These are phyloP conservation scores for Aethes cnicana DNA, from an alignment of 2,888 invertebrate genomes.

Conservation along the genomic window DNA sequence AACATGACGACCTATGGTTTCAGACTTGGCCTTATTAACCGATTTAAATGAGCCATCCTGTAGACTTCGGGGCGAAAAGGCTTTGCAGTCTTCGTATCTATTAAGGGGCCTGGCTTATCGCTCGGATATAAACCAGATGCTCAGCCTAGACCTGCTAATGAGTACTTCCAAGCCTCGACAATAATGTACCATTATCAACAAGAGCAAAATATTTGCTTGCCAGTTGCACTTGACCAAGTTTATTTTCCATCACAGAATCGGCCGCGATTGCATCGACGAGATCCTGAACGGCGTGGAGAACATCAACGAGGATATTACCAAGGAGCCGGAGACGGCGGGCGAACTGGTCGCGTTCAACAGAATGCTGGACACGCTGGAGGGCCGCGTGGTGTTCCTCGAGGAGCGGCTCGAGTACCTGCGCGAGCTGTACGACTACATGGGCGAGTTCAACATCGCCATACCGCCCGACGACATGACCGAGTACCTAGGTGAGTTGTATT, in stretches of 20 bases:
- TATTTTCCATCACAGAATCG: slow-evolving; percentile 76
- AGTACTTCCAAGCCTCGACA: too few relatives aligned
- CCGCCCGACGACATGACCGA: slow-evolving; percentile 87
- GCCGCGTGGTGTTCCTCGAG: slow-evolving; percentile 87
- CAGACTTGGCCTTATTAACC: too few relatives aligned
- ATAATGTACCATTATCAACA: too few relatives aligned
- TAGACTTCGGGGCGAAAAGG: too few relatives aligned
- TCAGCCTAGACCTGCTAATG: too few relatives aligned
- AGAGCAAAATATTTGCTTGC: not conserved
- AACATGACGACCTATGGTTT: too few relatives aligned
- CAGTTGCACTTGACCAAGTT: not conserved
- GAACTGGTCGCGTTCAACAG: slow-evolving; percentile 88
- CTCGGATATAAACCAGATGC: too few relatives aligned
- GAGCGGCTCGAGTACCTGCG: slow-evolving; percentile 89
- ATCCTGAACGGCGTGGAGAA: slow-evolving; percentile 84
- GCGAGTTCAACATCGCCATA: slow-evolving; percentile 88
- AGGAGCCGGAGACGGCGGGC: slow-evolving; percentile 86
- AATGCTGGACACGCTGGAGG: slow-evolving; percentile 86
- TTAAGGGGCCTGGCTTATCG: too few relatives aligned
- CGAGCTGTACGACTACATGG: slow-evolving; percentile 92
- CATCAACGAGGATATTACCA: slow-evolving; percentile 84
- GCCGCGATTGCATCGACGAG: slow-evolving; percentile 82
- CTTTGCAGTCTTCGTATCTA: too few relatives aligned
- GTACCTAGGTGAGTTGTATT: slow-evolving; percentile 75
- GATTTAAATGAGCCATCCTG: too few relatives aligned